Evolutionary conservation across 2,888 invertebrate genomes (phyloP).

Genomic region (Caenorhabditis angaria): DNA sequence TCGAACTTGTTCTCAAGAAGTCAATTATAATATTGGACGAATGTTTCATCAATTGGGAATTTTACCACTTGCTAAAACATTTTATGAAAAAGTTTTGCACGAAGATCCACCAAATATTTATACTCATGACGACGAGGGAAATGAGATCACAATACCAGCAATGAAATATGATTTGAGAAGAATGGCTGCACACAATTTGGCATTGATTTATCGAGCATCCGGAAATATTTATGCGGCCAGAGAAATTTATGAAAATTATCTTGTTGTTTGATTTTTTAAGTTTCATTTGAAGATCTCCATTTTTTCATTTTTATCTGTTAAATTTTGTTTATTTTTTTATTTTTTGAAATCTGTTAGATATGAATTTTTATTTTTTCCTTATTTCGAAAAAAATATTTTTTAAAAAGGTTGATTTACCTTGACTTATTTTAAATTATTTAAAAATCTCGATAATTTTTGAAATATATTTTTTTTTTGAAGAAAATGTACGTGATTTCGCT

Average conservation of each 20-base stretch:
- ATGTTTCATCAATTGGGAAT: slow-evolving; percentile 70
- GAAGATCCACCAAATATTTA: slow-evolving; percentile 33
- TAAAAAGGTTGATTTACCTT: neutral
- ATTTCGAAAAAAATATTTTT: neutral
- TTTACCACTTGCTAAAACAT: slow-evolving; percentile 60
- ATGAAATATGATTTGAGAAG: slow-evolving; percentile 40
- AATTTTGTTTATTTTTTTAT: neutral
- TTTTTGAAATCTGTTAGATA: slow-evolving; percentile 10
- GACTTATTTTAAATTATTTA: slow-evolving; percentile 6
- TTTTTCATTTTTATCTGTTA: slow-evolving; percentile 7
- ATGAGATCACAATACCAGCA: slow-evolving; percentile 22
- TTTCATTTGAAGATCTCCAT: slow-evolving; percentile 9
- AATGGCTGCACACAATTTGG: slow-evolving; percentile 71
- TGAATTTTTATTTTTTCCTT: slow-evolving; percentile 11
- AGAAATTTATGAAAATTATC: slow-evolving; percentile 66
- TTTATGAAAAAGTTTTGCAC: slow-evolving; percentile 58
- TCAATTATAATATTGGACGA: slow-evolving; percentile 66
- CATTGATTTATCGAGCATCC: slow-evolving; percentile 68
- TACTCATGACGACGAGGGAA: slow-evolving; percentile 38
- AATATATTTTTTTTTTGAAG: neutral
- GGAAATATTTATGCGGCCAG: slow-evolving; percentile 67
- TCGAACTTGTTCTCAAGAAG: slow-evolving; percentile 56
- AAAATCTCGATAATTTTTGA: neutral
- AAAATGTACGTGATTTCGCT: slow-evolving; percentile 67
- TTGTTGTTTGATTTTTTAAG: slow-evolving; percentile 59